Percentiles rank a stretch among this genome's conserved stretches.
Conservation (phyloP, 2,888 invertebrate species). For the Nomada fucata region DNA sequence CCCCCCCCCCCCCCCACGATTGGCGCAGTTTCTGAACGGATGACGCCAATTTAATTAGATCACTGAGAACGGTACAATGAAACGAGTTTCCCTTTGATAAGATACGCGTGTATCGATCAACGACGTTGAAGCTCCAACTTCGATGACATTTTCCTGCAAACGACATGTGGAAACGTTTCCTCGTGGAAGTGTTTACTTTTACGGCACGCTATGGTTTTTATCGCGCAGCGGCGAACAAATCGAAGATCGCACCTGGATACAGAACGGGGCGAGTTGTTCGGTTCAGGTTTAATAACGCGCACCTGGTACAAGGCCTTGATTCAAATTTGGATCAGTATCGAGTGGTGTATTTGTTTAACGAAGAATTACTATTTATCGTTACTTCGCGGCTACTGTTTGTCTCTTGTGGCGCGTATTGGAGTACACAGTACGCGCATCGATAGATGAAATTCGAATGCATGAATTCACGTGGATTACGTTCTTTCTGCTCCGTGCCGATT, state of each 20-base stretch:
- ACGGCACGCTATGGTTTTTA: constrained; percentile 10
- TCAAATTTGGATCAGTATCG: too few species aligned
- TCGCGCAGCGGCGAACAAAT: not conserved
- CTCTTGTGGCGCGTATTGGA: not conserved
- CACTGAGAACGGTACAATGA: not conserved
- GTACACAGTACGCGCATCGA: not conserved
- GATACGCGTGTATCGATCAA: constrained; percentile 16
- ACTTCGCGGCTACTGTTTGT: not conserved
- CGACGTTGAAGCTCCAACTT: not conserved
- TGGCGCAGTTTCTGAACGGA: not conserved
- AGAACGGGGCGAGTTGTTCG: not conserved
- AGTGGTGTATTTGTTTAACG: too few species aligned
- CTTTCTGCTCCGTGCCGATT: constrained; percentile 34
- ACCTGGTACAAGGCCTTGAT: not conserved
- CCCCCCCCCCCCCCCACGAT: too few species aligned
- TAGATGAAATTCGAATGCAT: not conserved
- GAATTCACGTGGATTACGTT: constrained; percentile 30
- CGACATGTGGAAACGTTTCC: not conserved
- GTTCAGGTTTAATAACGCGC: not conserved
- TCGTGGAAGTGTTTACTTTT: constrained; percentile 1
- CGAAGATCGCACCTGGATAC: not conserved
- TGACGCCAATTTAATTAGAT: not conserved
- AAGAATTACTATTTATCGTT: too few species aligned
- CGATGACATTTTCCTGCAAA: not conserved
- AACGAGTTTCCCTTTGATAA: not conserved